Evolutionary conservation across 1,140 invertebrate species (phyloP).

Genomic region (Ephestia elutella): DNA sequence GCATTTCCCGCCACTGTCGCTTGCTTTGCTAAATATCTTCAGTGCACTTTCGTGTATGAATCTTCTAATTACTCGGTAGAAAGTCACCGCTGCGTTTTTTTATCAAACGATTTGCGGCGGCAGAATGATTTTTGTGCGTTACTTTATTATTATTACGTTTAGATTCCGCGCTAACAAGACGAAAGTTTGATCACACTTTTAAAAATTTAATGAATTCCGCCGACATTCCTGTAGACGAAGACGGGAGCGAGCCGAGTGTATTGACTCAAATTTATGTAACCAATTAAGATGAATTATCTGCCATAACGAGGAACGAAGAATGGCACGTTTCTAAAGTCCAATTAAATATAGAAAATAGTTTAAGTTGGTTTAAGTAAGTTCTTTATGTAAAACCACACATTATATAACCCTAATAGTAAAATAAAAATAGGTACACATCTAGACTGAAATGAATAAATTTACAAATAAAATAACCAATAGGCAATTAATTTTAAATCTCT

Average conservation of each 20-base stretch:
- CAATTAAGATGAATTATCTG: conserved; percentile 5
- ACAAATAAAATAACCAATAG: too few relatives aligned
- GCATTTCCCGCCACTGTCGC: conserved; percentile 30
- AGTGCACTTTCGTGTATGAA: conserved; percentile 62
- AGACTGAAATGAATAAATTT: too few relatives aligned
- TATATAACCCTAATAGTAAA: too few relatives aligned
- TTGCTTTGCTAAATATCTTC: conserved; percentile 39
- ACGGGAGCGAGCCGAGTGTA: conserved; percentile 20
- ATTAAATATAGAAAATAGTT: not conserved
- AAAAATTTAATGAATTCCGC: conserved; percentile 46
- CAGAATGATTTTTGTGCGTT: conserved; percentile 53
- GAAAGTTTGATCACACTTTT: conserved; percentile 54
- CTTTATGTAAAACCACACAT: too few relatives aligned
- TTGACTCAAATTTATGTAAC: conserved; percentile 32
- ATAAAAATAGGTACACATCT: too few relatives aligned
- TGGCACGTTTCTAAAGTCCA: not conserved
- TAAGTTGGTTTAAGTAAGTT: not conserved
- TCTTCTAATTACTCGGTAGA: conserved; percentile 65
- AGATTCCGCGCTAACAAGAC: conserved; percentile 53
- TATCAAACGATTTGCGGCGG: conserved; percentile 34
- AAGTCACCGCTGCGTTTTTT: conserved; percentile 49
- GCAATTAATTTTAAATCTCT: too few relatives aligned
- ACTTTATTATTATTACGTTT: conserved; percentile 39
- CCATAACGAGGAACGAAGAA: not conserved
- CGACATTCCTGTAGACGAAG: conserved; percentile 34